Conservation (phyloP, 30 jellyfish, hydroid and myxozoan genomes). For the Morbakka virulenta region DNA sequence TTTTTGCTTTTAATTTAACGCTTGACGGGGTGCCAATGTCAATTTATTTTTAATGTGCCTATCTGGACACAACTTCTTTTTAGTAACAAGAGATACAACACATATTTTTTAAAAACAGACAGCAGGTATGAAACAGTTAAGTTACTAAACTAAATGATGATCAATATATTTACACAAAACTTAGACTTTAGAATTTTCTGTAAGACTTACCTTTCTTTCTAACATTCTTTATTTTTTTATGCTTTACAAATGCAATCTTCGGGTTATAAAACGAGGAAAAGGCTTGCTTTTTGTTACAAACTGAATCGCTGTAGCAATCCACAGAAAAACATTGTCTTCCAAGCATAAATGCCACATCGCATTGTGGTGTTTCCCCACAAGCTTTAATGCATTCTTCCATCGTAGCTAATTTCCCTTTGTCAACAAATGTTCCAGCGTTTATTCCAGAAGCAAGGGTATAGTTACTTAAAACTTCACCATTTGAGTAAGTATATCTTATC, state of each 20-base stretch:
- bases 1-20: no score
- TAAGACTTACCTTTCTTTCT: slow-evolving; percentile 50
- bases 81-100: no score
- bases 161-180: no score
- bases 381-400: slow-evolving; percentile 82
- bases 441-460: slow-evolving; percentile 82
- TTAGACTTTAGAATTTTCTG: neutral
- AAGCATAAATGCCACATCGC: slow-evolving; percentile 91
- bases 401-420: slow-evolving; percentile 70
- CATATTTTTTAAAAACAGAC: no score
- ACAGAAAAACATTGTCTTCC: slow-evolving; percentile 92
- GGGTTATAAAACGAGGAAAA: slow-evolving; percentile 81
- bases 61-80: no score
- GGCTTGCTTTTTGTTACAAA: slow-evolving; percentile 85
- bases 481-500: slow-evolving; percentile 49
- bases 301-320: slow-evolving; percentile 69
- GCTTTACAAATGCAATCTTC: slow-evolving; percentile 74
- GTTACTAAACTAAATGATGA: no score
- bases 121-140: no score
- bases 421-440: slow-evolving; percentile 86
- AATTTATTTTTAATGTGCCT: no score
- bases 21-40: no score
- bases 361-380: slow-evolving; percentile 75
- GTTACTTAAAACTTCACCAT: slow-evolving; percentile 45
- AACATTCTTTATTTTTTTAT: slow-evolving; percentile 51